A percentile compares a stretch with the other conserved stretches of the same genome.
Evolutionary conservation across 2,888 invertebrate species (phyloP).

Genomic region (Emesis russula): DNA sequence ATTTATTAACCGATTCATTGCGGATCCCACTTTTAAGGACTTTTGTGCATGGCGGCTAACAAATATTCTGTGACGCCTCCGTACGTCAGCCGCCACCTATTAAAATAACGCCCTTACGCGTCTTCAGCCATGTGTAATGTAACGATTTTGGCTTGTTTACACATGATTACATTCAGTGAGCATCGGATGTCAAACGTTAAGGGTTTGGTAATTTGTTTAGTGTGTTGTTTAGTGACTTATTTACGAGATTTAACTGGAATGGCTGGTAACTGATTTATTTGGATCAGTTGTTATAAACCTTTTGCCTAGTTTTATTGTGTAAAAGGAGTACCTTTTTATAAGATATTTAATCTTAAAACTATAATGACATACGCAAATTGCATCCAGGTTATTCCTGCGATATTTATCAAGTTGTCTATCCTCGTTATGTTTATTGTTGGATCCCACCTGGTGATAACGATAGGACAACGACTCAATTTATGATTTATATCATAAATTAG

Average conservation of each 20-base stretch:
- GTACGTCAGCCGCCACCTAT: neutral
- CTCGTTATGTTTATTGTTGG: neutral
- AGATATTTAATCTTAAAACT: slow-evolving; percentile 17
- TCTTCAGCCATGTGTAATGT: slow-evolving; percentile 6
- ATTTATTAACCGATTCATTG: no score
- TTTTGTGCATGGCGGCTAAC: no score
- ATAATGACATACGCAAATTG: slow-evolving; percentile 22
- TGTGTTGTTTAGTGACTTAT: slow-evolving; percentile 20
- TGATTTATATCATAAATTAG: neutral
- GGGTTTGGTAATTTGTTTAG: slow-evolving; percentile 7
- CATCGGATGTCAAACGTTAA: slow-evolving; percentile 11
- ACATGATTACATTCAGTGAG: slow-evolving; percentile 12
- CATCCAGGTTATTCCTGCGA: slow-evolving; percentile 24
- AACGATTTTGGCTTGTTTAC: slow-evolving; percentile 23
- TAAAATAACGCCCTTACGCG: slow-evolving; percentile 6
- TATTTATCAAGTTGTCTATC: neutral
- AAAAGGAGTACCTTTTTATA: slow-evolving; percentile 1
- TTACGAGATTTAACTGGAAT: slow-evolving; percentile 22
- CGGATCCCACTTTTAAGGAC: no score
- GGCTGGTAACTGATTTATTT: slow-evolving; percentile 20
- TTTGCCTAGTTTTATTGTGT: slow-evolving; percentile 9
- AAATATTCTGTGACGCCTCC: no score
- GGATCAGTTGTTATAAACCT: neutral
- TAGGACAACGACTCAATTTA: neutral
- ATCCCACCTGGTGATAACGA: neutral